Base-by-base conservation (phyloP, 35 echinoderm and acorn worm species). In the Amphiura filiformis region DNA sequence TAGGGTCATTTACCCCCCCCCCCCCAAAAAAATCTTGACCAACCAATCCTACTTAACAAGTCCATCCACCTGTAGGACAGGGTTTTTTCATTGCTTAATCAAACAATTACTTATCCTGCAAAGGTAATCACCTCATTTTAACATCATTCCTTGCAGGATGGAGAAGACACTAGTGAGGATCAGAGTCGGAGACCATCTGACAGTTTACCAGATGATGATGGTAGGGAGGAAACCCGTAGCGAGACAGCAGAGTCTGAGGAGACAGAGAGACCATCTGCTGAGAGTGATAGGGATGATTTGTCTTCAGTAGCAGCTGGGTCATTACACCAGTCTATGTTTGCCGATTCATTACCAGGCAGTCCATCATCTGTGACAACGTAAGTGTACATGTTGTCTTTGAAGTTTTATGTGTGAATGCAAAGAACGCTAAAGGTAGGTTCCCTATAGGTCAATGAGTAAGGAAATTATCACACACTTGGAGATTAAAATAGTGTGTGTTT, bases 321-420 rank as follows among this genome's bases (percentile, higher is more conserved):
- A 75, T 75, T 77, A 40, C 87, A 36, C 39, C 39, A 70, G 65
- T 80, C 89, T 7, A 32, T 90, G 11, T 99, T 92, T 75, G 28
- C 32, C 34, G 96, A 99, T 40, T 99, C 96, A 37, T 65, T 99
- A 35, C 96, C 96, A 80, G 89, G 87, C 79, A 99, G 96, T 77
- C 96, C 96, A 4, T 87, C 93, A 49, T 99, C 96, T 14, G 65
- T 97, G 14, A 79, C 91, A 65, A 70, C 61, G 61, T 70, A 70
- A 15, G 61, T 70, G 26, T 70, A 2, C 7, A 15, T 70, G 61
- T 47, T 17, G 12, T 77, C n/a, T 30, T 35, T 77, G n/a, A n/a
- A 64, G 14, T 64, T 64, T 64, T n/a, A 64, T 64, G 56, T 64
- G n/a, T n/a, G n/a, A n/a, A n/a, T n/a, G n/a, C 95, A 94, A 18